Evolutionary conservation across 1,140 invertebrate genomes (phyloP), one percentile per base, ranked within the genome.

Genomic region (Drusus annulatus): DNA sequence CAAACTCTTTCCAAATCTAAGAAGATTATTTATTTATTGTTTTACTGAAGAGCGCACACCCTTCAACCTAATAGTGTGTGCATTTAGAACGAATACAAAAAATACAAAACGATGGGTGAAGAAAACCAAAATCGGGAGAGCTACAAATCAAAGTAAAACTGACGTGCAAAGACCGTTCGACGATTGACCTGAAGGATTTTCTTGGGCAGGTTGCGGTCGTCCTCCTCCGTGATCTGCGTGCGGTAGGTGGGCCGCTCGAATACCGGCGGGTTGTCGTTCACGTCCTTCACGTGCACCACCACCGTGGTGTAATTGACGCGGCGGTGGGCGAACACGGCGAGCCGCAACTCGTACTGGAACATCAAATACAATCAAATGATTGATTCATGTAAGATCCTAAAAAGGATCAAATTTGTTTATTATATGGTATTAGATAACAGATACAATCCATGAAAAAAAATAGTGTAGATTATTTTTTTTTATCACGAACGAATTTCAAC

Each of bases 191-290:
- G 91, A 81, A 93, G 87, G 81, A 93, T 91, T 84, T 91, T 87
- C 85, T 93, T 93, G 68, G 92, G 92, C 84, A 93, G 88, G 85
- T 92, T 92, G 75, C 92, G 86, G 88, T 93, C 92, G 86, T 93
- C 92, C 85, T 93, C 92, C 84, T 93, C 92, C 10, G 91, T 93
- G 85, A 93, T 93, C 87, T 92, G 92, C 75, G 92, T 92, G 84
- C 93, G 90, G 87, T 93, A 93, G 82, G 91, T 92, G 81, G 92
- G 92, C 80, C 92, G 89, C 87, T 93, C 92, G 85, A 93, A 93
- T 51, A 91, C 90, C 65, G 92, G 92, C 80, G 89, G 89, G 87
- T 92, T 92, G 87, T 93, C 92, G 85, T 93, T 93, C 79, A 92
- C 91, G 86, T 92, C 92, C 85, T 91, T 92, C 77, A 93, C 91